Evolutionary conservation across 2,888 invertebrate genomes (phyloP), one percentile per base, ranked within the genome.

Genomic region (Colostygia pectinataria): DNA sequence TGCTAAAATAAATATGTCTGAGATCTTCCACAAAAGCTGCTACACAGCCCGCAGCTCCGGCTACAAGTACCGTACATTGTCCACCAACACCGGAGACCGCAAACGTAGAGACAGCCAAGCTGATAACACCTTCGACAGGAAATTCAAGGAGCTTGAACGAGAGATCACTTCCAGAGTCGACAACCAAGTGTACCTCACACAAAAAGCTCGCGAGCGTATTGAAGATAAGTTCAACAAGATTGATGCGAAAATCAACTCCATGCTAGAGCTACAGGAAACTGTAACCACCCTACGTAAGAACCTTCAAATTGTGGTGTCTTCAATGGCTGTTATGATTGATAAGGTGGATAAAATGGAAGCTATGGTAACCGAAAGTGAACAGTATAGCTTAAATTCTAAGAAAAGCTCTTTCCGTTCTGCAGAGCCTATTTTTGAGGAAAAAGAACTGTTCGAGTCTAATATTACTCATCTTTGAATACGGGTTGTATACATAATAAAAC

Each of bases 51-150:
- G 87, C 0, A 81, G 77, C 39, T 55, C 79, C 1, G 87, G 85
- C 1, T 87, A 88, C 57, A 87, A 88, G 43, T 87, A 84, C 48
- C 73, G 87, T 1, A 85, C 83, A 1, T 58, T 84, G 2, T 80
- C 87, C 1, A 87, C 86, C 0, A 87, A 85, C 44, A 88, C 87
- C 0, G 86, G 83, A 0, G 72, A 76, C 1, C 67, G 62, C 14
- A 76, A 62, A 36, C 63, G 57, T 5, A 57, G 74, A 7, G 65
- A 75, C 23, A 62, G 44, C 38, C 54, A 53, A 4, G 76, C 78
- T 38, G 79, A 77, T 13, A 62, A 49, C 24, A 60, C 57, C 3
- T 72, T 82, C 18, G 77, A 83, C 7, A 75, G 24, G 28, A 85
- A 84, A 59, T 72, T 88, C 14, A 73, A 54, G 10, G 83, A 87